phyloP scores from a whole-genome alignment of 2,113 vertebrate species.

The Urocitellus parryii region DNA sequence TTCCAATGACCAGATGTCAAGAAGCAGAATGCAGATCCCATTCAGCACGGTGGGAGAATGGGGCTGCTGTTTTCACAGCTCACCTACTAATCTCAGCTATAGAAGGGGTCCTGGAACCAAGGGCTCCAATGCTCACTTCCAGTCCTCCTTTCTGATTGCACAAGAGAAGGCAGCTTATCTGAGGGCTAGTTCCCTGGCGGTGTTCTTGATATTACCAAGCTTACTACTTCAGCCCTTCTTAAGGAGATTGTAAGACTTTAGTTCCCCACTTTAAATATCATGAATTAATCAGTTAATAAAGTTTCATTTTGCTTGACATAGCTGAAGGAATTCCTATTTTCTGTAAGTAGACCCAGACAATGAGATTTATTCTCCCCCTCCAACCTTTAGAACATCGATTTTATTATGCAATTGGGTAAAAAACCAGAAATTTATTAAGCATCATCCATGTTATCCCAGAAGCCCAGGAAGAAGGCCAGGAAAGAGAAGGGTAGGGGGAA shows the following conservation, averaged over 20 bases:
- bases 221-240: background rate
- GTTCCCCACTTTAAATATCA: background rate
- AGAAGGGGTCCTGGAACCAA: background rate
- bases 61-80: background rate
- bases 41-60: background rate
- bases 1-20: background rate
- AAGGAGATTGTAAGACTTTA: background rate
- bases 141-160: background rate
- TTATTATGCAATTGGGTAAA: too few relatives aligned
- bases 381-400: too few relatives aligned
- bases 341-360: background rate
- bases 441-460: too few relatives aligned
- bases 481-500: too few relatives aligned
- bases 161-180: background rate
- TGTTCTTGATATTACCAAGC: background rate
- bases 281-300: background rate
- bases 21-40: background rate
- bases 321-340: conserved; percentile 12
- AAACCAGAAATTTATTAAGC: too few relatives aligned
- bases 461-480: too few relatives aligned
- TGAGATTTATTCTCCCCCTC: background rate
- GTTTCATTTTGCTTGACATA: background rate
- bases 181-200: background rate
- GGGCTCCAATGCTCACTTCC: background rate
- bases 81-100: background rate